Percentiles rank a stretch among this genome's conserved stretches.
These are phyloP conservation scores for Thunnus thynnus DNA, from an alignment of 2,113 vertebrate species.

Conservation along the genomic window DNA sequence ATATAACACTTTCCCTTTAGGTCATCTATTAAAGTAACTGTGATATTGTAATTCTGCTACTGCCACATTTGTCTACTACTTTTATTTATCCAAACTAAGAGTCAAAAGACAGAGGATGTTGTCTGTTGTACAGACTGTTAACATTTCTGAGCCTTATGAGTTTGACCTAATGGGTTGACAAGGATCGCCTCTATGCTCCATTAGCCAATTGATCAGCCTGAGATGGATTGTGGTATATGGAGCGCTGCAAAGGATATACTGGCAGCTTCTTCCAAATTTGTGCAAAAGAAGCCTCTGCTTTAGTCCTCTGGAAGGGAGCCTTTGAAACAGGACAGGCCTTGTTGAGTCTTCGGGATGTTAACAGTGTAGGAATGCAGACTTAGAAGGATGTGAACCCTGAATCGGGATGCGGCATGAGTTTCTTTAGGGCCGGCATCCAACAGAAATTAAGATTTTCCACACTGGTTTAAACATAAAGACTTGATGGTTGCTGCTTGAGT, in stretches of 20 bases:
- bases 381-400: conserved; percentile 2
- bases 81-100: not conserved
- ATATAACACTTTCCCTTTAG: too few species aligned
- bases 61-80: too few species aligned
- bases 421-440: not conserved
- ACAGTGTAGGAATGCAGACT: conserved; percentile 1
- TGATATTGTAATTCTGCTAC: too few species aligned
- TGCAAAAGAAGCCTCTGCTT: not conserved
- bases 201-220: not conserved
- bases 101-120: not conserved
- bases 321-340: not conserved
- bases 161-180: not conserved
- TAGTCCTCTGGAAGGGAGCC: not conserved
- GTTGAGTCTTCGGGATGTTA: not conserved
- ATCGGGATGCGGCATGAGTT: not conserved
- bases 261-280: not conserved
- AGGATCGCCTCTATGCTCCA: not conserved
- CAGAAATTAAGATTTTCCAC: not conserved
- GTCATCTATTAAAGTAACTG: too few species aligned
- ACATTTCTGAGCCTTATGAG: not conserved
- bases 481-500: not conserved
- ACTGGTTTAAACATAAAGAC: conserved; percentile 2
- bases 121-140: not conserved
- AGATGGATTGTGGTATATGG: not conserved
- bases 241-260: not conserved